phyloP scores from a whole-genome alignment of 1,140 invertebrate genomes.

The Heliothis subflexa region DNA sequence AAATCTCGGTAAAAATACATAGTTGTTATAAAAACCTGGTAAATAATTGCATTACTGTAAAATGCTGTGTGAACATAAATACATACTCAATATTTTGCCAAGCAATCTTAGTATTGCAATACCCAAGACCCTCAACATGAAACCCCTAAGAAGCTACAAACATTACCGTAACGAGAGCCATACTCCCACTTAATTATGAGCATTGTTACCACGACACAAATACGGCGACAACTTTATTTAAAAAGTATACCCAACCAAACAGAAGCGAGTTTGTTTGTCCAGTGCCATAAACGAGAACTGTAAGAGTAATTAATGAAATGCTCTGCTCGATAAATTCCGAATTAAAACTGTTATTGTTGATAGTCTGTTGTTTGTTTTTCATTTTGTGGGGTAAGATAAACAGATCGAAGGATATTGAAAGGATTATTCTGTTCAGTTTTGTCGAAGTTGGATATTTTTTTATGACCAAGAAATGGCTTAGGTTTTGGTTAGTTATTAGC shows the following conservation, averaged over 20 bases:
- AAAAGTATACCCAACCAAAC: slow-evolving; percentile 25
- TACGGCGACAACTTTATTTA: slow-evolving; percentile 24
- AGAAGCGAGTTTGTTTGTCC: slow-evolving; percentile 16
- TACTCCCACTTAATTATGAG: slow-evolving; percentile 13
- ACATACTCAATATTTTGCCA: too few relatives aligned
- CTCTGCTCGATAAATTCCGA: slow-evolving; percentile 37
- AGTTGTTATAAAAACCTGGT: too few relatives aligned
- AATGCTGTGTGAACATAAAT: too few relatives aligned
- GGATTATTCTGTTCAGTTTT: too few relatives aligned
- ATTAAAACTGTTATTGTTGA: slow-evolving; percentile 44
- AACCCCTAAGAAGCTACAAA: slow-evolving; percentile 14
- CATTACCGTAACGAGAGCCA: background rate
- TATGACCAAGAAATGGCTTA: too few relatives aligned
- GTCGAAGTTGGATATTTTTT: too few relatives aligned
- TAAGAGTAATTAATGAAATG: slow-evolving; percentile 40
- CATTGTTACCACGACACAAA: slow-evolving; percentile 24
- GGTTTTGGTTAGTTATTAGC: too few relatives aligned
- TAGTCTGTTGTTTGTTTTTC: slow-evolving; percentile 19
- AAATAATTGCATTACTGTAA: too few relatives aligned
- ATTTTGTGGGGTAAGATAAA: background rate
- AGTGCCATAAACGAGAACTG: slow-evolving; percentile 10
- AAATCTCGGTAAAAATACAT: too few relatives aligned
- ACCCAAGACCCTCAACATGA: too few relatives aligned
- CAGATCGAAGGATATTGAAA: background rate
- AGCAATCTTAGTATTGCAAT: too few relatives aligned